Evolutionary conservation across 2,113 vertebrate species (phyloP), one percentile per base, ranked within the genome.

Genomic region (Ifrita kowaldi): DNA sequence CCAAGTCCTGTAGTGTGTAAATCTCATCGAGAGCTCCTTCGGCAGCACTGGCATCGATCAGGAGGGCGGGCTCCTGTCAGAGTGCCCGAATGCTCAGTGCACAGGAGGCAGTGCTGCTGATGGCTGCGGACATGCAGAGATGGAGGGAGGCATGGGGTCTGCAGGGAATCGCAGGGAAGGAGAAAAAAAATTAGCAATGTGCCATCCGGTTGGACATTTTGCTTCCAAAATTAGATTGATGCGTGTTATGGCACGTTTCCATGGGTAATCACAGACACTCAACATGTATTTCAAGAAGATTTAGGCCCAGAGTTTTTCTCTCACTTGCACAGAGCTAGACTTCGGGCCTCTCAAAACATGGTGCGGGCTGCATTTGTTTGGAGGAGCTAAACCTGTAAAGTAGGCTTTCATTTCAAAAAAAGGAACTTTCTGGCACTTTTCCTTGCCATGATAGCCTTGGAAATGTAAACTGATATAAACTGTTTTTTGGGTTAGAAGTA

Each of bases 161-260:
- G 91, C 67, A 73, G 67, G 95, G 69, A 75, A 39, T 74, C 32
- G 6, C 90, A 46, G 42, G 60, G 32, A 78, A 52, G n/a, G 71
- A 67, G 86, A 49, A 49, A 78, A 87, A 86, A 73, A 41, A 53
- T 84, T 11, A 89, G 76, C 85, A 92, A 22, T 87, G 56, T 35
- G 78, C 88, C 94, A 81, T 90, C 68, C 92, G 5, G 87, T 89
- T 95, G 97, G 97, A 95, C 91, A 85, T 96, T 96, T 95, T 96
- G 94, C 92, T 97, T 97, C 81, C 93, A 84, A 88, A 97, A 93
- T 96, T 96, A 94, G 89, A 94, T 81, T 97, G 97, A 96, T 21
- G 16, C 0, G 37, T 65, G 53, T 91, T 95, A 92, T 97, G 97
- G 96, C 97, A 94, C 57, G 2, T 96, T 97, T 97, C 96, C 94